These are phyloP conservation scores for Abrostola triplasia DNA, from an alignment of 2,888 invertebrate species.

Conservation along the genomic window DNA sequence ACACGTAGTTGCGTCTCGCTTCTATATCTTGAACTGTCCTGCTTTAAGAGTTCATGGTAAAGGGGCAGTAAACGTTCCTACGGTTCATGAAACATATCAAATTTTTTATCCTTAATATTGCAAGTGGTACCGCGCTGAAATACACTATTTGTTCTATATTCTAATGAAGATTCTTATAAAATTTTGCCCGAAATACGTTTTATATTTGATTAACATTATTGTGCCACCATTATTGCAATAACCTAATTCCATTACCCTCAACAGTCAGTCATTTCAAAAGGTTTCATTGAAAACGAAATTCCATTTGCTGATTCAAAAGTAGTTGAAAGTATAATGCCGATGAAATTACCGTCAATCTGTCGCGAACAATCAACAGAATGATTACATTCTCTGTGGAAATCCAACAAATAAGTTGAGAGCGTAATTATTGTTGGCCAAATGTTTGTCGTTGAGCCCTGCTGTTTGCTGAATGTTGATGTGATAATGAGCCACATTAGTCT, in stretches of 20 bases:
- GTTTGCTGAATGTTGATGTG: slow-evolving; percentile 27
- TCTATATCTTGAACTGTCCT: no score
- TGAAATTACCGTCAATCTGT: slow-evolving; percentile 59
- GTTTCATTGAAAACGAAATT: slow-evolving; percentile 28
- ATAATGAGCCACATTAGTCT: slow-evolving; percentile 24
- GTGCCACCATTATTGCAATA: background rate
- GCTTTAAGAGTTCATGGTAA: no score
- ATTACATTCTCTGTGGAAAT: slow-evolving; percentile 60
- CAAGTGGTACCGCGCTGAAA: no score
- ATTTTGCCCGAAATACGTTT: no score
- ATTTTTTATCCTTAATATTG: no score
- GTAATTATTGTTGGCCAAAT: slow-evolving; percentile 64
- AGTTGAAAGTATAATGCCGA: slow-evolving; percentile 42
- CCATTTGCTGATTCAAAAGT: slow-evolving; percentile 31
- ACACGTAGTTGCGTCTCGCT: no score
- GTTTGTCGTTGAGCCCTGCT: slow-evolving; percentile 49
- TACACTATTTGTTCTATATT: no score
- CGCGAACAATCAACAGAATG: slow-evolving; percentile 64
- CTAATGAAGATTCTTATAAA: no score
- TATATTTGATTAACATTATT: no score
- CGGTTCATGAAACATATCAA: no score
- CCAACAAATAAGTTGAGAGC: slow-evolving; percentile 63
- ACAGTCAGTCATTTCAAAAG: slow-evolving; percentile 11
- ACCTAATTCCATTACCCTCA: background rate
- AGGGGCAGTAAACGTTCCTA: no score